Evolutionary conservation across 2,888 invertebrate genomes (phyloP).

Genomic region (Acronicta psi): DNA sequence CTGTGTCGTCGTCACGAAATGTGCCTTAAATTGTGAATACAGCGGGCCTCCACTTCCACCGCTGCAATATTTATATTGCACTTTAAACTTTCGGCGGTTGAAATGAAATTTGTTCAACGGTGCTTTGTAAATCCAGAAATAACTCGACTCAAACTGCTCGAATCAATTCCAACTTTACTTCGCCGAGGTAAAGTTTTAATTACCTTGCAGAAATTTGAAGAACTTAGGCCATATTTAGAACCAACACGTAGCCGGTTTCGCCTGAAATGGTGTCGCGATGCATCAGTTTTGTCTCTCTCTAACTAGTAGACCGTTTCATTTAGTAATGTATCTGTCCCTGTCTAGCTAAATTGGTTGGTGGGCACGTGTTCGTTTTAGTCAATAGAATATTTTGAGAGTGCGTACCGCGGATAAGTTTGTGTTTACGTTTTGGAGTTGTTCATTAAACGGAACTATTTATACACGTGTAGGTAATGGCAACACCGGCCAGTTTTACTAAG

Average conservation of each 20-base stretch:
- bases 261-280: slow-evolving; percentile 83
- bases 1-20: slow-evolving; percentile 48
- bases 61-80: slow-evolving; percentile 79
- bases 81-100: slow-evolving; percentile 81
- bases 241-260: slow-evolving; percentile 62
- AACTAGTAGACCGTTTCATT: slow-evolving; percentile 27
- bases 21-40: slow-evolving; percentile 61
- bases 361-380: slow-evolving; percentile 69
- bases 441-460: slow-evolving; percentile 45
- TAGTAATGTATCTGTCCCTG: slow-evolving; percentile 57
- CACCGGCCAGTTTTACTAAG: slow-evolving; percentile 12
- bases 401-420: slow-evolving; percentile 56
- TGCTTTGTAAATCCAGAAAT: slow-evolving; percentile 75
- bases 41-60: slow-evolving; percentile 62
- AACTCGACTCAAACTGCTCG: slow-evolving; percentile 57
- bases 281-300: slow-evolving; percentile 68
- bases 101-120: slow-evolving; percentile 84
- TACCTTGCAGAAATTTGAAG: slow-evolving; percentile 5
- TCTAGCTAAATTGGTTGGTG: slow-evolving; percentile 63
- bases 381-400: slow-evolving; percentile 72
- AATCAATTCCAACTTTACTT: slow-evolving; percentile 42
- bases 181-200: slow-evolving; percentile 23
- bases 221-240: slow-evolving; percentile 57
- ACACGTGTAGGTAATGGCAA: slow-evolving; percentile 29
- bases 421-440: slow-evolving; percentile 57